Evolutionary conservation across 2,797 vertebrate species (phyloP).

Genomic region (Sylvia borin): DNA sequence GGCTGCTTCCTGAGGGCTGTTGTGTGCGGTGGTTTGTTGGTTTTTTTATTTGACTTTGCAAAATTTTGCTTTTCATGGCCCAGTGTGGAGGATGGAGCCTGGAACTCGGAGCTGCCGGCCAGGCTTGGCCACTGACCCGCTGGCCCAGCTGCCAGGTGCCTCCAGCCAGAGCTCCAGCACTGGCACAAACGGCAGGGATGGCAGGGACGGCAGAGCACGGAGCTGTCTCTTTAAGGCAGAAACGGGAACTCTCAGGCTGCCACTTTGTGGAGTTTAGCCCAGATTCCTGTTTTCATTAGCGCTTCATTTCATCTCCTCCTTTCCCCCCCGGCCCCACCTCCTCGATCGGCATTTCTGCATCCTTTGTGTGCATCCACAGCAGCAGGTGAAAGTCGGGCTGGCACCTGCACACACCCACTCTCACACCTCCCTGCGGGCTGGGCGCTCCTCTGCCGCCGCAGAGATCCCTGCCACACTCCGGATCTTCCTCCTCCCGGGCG

Average conservation of each 20-base stretch:
- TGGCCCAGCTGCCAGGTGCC: neutral
- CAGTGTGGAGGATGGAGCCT: neutral
- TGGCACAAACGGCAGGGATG: neutral
- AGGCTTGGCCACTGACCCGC: neutral
- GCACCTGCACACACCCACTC: neutral
- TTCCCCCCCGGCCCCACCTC: conserved; percentile 14
- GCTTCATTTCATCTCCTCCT: neutral
- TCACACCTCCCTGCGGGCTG: neutral
- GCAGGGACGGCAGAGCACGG: neutral
- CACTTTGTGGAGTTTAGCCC: conserved; percentile 24
- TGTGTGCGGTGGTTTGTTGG: neutral
- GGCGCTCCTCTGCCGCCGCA: neutral
- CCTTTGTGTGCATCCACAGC: neutral
- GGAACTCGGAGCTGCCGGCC: fast-evolving
- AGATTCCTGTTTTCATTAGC: neutral
- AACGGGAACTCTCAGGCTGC: conserved; percentile 7
- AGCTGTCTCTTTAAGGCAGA: neutral
- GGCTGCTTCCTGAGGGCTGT: neutral
- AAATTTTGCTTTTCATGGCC: fast-evolving
- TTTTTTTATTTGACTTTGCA: neutral
- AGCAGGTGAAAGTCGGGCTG: neutral
- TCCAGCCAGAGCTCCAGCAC: neutral
- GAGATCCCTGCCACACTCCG: neutral
- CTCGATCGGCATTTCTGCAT: conserved; percentile 29
- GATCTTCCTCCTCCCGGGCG: neutral